Percentiles rank a stretch among this genome's conserved stretches.
These are phyloP conservation scores for Tarsius wallacei DNA, from an alignment of 2,797 vertebrate genomes.

Conservation along the genomic window DNA sequence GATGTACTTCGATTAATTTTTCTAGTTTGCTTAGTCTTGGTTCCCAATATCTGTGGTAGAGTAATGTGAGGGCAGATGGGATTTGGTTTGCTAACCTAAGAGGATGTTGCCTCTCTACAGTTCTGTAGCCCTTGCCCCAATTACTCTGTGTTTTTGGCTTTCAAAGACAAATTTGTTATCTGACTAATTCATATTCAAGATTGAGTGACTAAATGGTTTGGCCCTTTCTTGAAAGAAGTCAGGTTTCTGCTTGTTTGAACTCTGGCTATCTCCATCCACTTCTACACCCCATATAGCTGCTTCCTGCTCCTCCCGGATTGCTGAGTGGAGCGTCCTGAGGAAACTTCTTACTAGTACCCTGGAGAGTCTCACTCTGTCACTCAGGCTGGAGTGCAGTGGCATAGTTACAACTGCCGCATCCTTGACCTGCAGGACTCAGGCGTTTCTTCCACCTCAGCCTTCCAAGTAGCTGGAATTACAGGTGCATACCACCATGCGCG, in stretches of 20 bases:
- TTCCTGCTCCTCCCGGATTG: background rate
- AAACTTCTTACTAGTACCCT: background rate
- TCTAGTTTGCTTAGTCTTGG: background rate
- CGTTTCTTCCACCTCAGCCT: no score
- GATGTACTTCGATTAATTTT: background rate
- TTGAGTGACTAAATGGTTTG: background rate
- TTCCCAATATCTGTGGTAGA: background rate
- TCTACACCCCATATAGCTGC: background rate
- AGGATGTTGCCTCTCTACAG: background rate
- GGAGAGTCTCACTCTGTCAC: no score
- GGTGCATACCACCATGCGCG: no score
- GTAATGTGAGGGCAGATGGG: background rate
- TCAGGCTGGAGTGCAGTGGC: no score
- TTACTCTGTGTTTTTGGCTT: background rate
- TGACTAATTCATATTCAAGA: background rate
- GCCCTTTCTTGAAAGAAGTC: background rate
- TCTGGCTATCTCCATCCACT: background rate
- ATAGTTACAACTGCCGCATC: no score
- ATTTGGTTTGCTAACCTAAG: background rate
- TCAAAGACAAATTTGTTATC: conserved; percentile 7
- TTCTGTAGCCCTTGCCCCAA: background rate
- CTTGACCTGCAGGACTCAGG: no score
- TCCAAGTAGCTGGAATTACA: no score
- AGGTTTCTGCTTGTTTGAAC: background rate
- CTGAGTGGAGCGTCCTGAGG: background rate